Conservation (phyloP, 2,797 vertebrate species). For the Gadopsis bispinosus region DNA sequence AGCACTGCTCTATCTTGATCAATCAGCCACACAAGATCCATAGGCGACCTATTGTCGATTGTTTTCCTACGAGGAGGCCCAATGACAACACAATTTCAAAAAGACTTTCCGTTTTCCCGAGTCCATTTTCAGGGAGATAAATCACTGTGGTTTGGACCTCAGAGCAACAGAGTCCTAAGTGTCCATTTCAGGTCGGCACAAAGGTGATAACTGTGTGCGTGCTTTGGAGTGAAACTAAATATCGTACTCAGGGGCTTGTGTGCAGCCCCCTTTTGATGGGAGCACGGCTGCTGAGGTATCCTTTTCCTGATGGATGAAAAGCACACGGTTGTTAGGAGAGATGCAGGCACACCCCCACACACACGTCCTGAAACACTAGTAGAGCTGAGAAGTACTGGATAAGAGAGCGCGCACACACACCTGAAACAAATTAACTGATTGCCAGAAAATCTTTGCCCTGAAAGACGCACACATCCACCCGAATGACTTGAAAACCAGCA, state of each 20-base stretch:
- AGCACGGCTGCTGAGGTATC: constrained; percentile 74
- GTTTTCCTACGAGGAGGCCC: constrained; percentile 45
- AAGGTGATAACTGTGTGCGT: constrained; percentile 74
- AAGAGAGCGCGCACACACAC: constrained; percentile 23
- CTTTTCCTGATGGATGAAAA: constrained; percentile 79
- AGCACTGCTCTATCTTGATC: constrained; percentile 65
- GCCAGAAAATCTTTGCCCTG: constrained; percentile 37
- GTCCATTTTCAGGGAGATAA: constrained; percentile 50
- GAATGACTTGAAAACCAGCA: constrained; percentile 40
- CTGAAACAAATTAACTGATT: constrained; percentile 23
- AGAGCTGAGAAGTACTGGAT: constrained; percentile 37
- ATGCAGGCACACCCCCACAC: constrained; percentile 50
- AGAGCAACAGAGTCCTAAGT: constrained; percentile 58
- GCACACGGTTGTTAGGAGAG: constrained; percentile 58
- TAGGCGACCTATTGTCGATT: constrained; percentile 54
- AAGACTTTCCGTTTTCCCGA: constrained; percentile 7
- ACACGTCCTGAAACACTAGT: constrained; percentile 66
- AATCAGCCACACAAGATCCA: constrained; percentile 71
- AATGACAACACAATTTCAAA: constrained; percentile 60
- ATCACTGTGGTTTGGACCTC: constrained; percentile 64
- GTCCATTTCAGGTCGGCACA: constrained; percentile 77
- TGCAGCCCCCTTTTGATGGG: constrained; percentile 74
- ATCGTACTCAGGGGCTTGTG: constrained; percentile 60
- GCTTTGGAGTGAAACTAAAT: constrained; percentile 76
- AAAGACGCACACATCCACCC: constrained; percentile 19